These are phyloP conservation scores for Didymodactylos carnosus DNA, from an alignment of 2,888 invertebrate species.

Conservation along the genomic window DNA sequence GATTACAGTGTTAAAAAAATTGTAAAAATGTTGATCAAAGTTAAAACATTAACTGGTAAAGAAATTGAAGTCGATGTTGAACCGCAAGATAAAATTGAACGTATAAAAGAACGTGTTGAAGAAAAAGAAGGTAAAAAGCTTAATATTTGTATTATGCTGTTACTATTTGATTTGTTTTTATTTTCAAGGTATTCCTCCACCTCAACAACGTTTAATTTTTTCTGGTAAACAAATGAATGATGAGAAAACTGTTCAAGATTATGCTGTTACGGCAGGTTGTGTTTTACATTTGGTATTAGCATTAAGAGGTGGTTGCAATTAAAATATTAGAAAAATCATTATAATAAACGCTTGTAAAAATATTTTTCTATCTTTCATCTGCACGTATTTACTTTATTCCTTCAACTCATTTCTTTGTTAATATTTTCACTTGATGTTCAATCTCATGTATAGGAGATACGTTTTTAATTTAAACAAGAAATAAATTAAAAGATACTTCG, in stretches of 20 bases:
- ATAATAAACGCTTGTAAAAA: too few relatives aligned
- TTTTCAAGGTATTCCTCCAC: slow-evolving; percentile 60
- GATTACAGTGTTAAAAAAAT: neutral
- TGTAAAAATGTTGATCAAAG: slow-evolving; percentile 21
- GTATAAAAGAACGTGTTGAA: slow-evolving; percentile 94
- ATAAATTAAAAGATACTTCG: too few relatives aligned
- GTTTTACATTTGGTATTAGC: slow-evolving; percentile 95
- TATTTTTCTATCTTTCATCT: too few relatives aligned
- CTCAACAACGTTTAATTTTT: slow-evolving; percentile 92
- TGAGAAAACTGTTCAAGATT: slow-evolving; percentile 96
- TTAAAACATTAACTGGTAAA: slow-evolving; percentile 33
- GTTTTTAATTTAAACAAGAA: too few relatives aligned
- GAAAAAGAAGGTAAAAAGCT: slow-evolving; percentile 66
- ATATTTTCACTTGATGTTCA: too few relatives aligned
- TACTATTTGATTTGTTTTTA: too few relatives aligned
- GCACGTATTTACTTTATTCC: too few relatives aligned
- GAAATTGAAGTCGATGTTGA: slow-evolving; percentile 98
- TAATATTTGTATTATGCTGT: too few relatives aligned
- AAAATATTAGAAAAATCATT: neutral
- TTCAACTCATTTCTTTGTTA: too few relatives aligned
- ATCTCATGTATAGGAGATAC: too few relatives aligned
- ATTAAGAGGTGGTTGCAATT: slow-evolving; percentile 58
- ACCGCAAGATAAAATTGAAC: slow-evolving; percentile 87
- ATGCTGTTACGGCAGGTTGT: slow-evolving; percentile 96
- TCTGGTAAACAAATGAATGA: slow-evolving; percentile 99